phyloP scores from a whole-genome alignment of 2,113 vertebrate species.

The Promerops cafer region DNA sequence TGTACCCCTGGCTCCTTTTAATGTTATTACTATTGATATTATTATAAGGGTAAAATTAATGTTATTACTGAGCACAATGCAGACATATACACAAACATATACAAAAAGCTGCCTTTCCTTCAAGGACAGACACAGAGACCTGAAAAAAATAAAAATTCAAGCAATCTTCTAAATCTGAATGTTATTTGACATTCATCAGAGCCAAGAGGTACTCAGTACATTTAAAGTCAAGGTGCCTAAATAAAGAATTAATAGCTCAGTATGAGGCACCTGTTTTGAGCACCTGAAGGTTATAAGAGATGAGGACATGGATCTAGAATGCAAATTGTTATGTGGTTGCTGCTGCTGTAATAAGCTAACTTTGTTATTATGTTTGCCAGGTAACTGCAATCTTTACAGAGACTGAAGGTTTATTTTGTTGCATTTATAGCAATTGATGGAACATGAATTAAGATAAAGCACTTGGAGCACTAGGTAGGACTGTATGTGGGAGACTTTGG shows the following conservation, averaged over 20 bases:
- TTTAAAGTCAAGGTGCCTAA: slow-evolving; percentile 50
- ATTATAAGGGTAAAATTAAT: background rate
- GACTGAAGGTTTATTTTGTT: background rate
- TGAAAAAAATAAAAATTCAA: background rate
- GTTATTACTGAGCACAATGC: background rate
- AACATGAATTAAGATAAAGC: background rate
- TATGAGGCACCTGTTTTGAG: slow-evolving; percentile 38
- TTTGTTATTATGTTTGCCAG: slow-evolving; percentile 12
- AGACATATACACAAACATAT: background rate
- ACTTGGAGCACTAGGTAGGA: background rate
- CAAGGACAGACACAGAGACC: background rate
- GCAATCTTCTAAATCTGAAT: background rate
- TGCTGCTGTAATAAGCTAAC: background rate
- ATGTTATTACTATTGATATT: background rate
- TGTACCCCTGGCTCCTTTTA: background rate
- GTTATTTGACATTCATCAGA: slow-evolving; percentile 38
- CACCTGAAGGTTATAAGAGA: slow-evolving; percentile 58
- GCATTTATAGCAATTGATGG: background rate
- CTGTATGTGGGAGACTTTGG: background rate
- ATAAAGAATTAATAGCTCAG: slow-evolving; percentile 51
- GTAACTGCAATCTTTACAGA: background rate
- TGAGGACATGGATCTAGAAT: slow-evolving; percentile 1
- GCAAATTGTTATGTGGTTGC: background rate
- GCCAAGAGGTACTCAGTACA: slow-evolving; percentile 13
- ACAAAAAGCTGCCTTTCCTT: background rate